Percentiles rank a stretch among this genome's conserved stretches.
These are phyloP conservation scores for Entelurus aequoreus DNA, from an alignment of 2,113 vertebrate genomes.

Conservation along the genomic window DNA sequence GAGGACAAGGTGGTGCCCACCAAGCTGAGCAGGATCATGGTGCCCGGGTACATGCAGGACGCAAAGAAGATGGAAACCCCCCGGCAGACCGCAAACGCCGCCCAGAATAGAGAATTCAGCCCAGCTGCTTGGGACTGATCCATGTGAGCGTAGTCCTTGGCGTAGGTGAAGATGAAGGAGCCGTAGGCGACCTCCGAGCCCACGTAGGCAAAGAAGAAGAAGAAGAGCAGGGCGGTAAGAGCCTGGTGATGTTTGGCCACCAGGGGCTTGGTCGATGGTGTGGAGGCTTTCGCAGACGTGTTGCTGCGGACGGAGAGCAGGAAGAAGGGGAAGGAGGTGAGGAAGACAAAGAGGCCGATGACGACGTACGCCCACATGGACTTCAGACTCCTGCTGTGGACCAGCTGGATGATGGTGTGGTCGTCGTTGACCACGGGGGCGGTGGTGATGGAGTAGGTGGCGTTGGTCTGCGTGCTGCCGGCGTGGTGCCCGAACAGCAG, in stretches of 20 bases:
- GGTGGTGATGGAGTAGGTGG: not conserved
- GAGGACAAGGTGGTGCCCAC: constrained; percentile 73
- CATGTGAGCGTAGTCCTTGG: constrained; percentile 72
- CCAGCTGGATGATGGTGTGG: not conserved
- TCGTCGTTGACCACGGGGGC: not conserved
- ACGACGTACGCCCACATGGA: constrained; percentile 83
- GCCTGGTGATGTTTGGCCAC: constrained; percentile 74
- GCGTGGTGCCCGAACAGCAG: constrained; percentile 66
- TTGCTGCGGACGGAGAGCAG: constrained; percentile 66
- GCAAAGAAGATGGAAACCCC: constrained; percentile 84
- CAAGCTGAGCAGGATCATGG: constrained; percentile 84
- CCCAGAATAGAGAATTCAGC: constrained; percentile 92
- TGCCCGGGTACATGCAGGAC: constrained; percentile 74
- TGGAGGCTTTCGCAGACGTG: constrained; percentile 37
- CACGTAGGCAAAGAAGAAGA: constrained; percentile 90
- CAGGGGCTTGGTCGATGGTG: constrained; percentile 33
- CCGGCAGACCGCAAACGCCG: constrained; percentile 75
- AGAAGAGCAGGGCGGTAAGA: constrained; percentile 77
- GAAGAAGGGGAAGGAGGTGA: constrained; percentile 76
- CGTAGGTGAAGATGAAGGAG: constrained; percentile 86
- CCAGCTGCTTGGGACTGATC: constrained; percentile 69
- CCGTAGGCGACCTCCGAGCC: constrained; percentile 88
- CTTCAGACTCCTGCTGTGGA: constrained; percentile 19
- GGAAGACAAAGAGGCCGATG: constrained; percentile 76
- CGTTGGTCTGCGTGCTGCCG: not conserved